These are phyloP conservation scores for Carduelis carduelis DNA, from an alignment of 2,797 vertebrate species.

Conservation along the genomic window DNA sequence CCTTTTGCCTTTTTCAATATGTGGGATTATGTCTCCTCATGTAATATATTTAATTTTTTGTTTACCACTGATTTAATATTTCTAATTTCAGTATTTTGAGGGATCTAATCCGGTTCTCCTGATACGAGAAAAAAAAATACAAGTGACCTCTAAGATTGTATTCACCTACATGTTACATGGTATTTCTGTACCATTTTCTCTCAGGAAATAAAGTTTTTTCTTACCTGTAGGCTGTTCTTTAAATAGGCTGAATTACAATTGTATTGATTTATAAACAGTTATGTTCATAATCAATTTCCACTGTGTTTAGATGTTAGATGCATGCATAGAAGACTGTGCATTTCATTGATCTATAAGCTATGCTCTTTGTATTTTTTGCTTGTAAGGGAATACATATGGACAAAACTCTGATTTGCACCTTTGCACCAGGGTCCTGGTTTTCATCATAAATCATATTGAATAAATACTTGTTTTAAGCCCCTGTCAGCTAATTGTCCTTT, in stretches of 20 bases:
- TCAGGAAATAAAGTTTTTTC: background rate
- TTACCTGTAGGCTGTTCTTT: background rate
- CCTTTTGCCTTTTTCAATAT: background rate
- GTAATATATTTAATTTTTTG: background rate
- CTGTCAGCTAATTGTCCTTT: background rate
- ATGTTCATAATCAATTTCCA: background rate
- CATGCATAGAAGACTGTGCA: background rate
- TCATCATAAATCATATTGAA: background rate
- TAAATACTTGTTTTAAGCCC: background rate
- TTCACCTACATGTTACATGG: background rate
- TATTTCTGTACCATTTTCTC: background rate
- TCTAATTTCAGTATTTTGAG: background rate
- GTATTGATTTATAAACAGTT: background rate
- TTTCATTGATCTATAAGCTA: background rate
- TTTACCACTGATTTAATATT: background rate
- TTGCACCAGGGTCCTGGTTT: background rate
- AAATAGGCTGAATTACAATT: background rate
- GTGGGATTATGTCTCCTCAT: background rate
- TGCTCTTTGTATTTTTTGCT: background rate
- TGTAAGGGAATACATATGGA: background rate
- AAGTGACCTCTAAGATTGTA: background rate
- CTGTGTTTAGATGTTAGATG: background rate
- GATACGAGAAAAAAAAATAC: background rate
- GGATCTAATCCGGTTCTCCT: background rate
- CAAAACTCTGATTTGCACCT: background rate